Conservation (phyloP, 2,797 vertebrate species). For the Phoxinus dragarum region DNA sequence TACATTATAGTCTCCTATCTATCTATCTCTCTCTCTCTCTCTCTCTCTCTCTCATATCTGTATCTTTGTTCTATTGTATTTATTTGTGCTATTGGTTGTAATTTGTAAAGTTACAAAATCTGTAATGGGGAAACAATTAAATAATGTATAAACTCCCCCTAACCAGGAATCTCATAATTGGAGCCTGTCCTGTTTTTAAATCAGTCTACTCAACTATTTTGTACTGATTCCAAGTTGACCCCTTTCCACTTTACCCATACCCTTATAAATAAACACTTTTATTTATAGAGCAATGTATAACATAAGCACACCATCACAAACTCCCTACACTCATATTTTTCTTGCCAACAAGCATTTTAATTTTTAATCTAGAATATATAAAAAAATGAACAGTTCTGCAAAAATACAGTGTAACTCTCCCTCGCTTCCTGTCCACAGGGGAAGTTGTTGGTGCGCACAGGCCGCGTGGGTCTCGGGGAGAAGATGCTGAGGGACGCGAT, state of each 20-base stretch:
- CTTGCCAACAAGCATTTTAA: not conserved
- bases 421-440: constrained; percentile 76
- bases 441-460: constrained; percentile 84
- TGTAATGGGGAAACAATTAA: no score
- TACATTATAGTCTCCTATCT: no score
- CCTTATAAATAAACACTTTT: constrained; percentile 24
- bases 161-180: not conserved
- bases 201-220: not conserved
- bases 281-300: not conserved
- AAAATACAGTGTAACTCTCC: not conserved
- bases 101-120: not conserved
- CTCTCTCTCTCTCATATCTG: no score
- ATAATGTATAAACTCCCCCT: not conserved
- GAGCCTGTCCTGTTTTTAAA: not conserved
- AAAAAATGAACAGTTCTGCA: not conserved
- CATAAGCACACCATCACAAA: constrained; percentile 1
- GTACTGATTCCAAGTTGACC: not conserved
- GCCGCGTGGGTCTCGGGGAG: constrained; percentile 86
- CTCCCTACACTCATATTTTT: not conserved
- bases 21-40: no score
- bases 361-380: not conserved
- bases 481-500: constrained; percentile 92
- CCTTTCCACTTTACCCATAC: constrained; percentile 19
- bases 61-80: no score
- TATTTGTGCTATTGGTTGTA: no score